A percentile compares a stretch with the other conserved stretches of the same genome.
Conservation (phyloP, 2,797 vertebrate species). For the Pantherophis vulpinus region DNA sequence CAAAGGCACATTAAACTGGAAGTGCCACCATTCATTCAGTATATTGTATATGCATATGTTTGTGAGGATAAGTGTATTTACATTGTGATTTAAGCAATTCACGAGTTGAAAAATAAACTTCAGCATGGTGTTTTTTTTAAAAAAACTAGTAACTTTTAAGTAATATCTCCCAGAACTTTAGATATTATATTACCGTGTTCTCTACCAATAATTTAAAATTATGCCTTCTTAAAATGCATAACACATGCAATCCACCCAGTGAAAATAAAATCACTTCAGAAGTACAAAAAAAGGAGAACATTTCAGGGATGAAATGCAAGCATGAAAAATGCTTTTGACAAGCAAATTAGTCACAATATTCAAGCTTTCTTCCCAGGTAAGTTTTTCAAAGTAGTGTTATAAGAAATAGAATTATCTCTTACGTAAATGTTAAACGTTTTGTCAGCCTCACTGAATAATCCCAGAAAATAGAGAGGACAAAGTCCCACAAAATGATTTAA, state of each 20-base stretch:
- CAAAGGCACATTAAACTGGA: not conserved
- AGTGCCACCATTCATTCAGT: not conserved
- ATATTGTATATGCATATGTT: not conserved
- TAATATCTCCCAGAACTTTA: not conserved
- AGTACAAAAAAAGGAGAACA: not conserved
- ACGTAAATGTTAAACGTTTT: not conserved
- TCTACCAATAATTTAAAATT: not conserved
- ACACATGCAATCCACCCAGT: not conserved
- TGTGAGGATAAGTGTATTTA: not conserved
- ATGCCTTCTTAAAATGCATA: not conserved
- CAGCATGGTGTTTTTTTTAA: not conserved
- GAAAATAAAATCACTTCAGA: not conserved
- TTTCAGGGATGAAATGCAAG: not conserved
- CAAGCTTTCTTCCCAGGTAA: not conserved
- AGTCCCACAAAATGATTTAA: not conserved
- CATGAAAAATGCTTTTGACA: conserved; percentile 24
- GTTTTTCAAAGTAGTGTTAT: not conserved
- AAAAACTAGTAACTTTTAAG: not conserved
- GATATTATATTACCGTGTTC: not conserved
- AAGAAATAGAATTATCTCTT: conserved; percentile 23
- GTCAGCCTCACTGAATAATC: conserved; percentile 3
- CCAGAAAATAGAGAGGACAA: not conserved
- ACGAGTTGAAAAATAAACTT: not conserved
- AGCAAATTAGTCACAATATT: conserved; percentile 30
- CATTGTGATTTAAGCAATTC: not conserved